Evolutionary conservation across 1,140 invertebrate species (phyloP).

Genomic region (Aphelenchoides besseyi): DNA sequence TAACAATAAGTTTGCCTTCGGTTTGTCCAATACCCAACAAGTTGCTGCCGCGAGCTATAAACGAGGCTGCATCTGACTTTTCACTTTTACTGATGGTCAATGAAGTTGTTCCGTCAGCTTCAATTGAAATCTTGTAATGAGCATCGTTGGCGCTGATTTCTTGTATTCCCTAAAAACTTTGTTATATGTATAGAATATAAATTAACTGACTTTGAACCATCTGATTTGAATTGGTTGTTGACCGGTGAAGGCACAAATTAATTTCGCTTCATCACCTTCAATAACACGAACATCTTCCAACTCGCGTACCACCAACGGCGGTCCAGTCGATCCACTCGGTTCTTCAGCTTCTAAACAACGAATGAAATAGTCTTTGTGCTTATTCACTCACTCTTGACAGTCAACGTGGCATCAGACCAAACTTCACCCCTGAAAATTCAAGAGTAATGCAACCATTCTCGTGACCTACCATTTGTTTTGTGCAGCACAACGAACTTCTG

Average conservation of each 20-base stretch:
- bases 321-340: not conserved
- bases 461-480: constrained; percentile 35
- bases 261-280: constrained; percentile 81
- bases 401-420: constrained; percentile 51
- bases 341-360: constrained; percentile 14
- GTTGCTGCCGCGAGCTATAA: constrained; percentile 66
- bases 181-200: no score
- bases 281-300: constrained; percentile 65
- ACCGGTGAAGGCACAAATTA: constrained; percentile 79
- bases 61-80: constrained; percentile 77
- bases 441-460: not conserved
- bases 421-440: constrained; percentile 42
- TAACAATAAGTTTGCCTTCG: constrained; percentile 16
- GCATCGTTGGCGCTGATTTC: constrained; percentile 41
- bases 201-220: no score
- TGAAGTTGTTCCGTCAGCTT: constrained; percentile 49
- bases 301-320: constrained; percentile 31
- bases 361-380: not conserved
- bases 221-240: constrained; percentile 79
- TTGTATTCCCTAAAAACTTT: constrained; percentile 37
- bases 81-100: constrained; percentile 73
- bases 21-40: not conserved
- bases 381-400: constrained; percentile 34
- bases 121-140: constrained; percentile 39
- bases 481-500: constrained; percentile 43